Evolutionary conservation across 2,113 vertebrate genomes (phyloP).

Genomic region (Rhinopomastus cyanomelas): DNA sequence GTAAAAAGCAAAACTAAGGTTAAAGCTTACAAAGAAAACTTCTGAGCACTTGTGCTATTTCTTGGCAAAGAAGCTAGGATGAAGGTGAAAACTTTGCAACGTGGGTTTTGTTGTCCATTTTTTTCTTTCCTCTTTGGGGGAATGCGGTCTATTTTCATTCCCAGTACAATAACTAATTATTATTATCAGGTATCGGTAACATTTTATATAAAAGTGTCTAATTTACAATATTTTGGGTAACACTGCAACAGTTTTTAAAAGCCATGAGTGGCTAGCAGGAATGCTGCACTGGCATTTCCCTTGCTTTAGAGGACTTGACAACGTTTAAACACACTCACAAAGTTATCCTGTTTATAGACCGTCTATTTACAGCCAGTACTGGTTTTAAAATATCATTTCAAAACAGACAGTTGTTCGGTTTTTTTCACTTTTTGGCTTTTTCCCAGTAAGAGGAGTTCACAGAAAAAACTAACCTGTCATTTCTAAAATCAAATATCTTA

Average conservation of each 20-base stretch:
- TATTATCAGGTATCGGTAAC: not conserved
- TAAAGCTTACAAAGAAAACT: not conserved
- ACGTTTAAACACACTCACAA: not conserved
- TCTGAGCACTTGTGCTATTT: not conserved
- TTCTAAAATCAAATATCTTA: not conserved
- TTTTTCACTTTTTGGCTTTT: no score
- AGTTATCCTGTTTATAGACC: constrained; percentile 38
- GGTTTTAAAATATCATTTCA: constrained; percentile 40
- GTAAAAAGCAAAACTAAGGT: not conserved
- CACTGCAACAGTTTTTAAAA: not conserved
- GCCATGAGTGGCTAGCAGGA: not conserved
- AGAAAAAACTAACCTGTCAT: not conserved
- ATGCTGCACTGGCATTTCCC: not conserved
- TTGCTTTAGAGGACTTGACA: not conserved
- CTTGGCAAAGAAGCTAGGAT: not conserved
- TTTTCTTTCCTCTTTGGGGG: not conserved
- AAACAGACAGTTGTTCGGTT: not conserved
- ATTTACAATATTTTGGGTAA: not conserved
- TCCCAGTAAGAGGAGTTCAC: not conserved
- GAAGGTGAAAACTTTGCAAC: not conserved
- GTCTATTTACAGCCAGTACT: not conserved
- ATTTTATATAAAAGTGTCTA: not conserved
- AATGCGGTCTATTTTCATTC: not conserved
- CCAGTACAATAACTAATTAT: not conserved
- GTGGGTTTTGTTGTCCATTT: not conserved